A percentile compares a stretch with the other conserved stretches of the same genome.
Evolutionary conservation across 2,797 vertebrate genomes (phyloP).

Genomic region (Aphelocoma californica): DNA sequence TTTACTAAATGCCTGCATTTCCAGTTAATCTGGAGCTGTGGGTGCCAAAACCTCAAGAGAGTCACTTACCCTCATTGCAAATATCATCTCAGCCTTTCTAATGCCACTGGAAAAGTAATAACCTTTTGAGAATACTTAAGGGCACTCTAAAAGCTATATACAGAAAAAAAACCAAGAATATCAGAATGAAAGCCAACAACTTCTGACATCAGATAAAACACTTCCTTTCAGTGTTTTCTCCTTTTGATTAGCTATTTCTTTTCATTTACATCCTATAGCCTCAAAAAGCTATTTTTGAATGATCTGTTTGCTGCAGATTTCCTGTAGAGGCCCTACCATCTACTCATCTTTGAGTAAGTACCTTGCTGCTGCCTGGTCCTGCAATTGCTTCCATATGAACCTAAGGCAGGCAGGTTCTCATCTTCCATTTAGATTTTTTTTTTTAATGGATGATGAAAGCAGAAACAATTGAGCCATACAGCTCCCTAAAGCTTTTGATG

Average conservation of each 20-base stretch:
- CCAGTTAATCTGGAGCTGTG: slow-evolving; percentile 6
- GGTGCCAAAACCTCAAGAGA: slow-evolving; percentile 44
- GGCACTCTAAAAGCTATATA: not conserved
- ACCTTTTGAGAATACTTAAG: not conserved
- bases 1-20: slow-evolving; percentile 13
- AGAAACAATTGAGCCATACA: not conserved
- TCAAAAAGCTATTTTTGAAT: not conserved
- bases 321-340: not conserved
- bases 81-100: slow-evolving; percentile 5
- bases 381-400: not conserved
- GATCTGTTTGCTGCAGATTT: not conserved
- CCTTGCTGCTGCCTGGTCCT: not conserved
- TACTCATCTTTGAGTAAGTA: not conserved
- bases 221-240: not conserved
- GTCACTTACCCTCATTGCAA: slow-evolving; percentile 3
- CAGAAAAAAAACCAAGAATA: not conserved
- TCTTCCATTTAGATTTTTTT: not conserved
- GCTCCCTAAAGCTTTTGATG: not conserved
- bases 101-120: slow-evolving; percentile 11
- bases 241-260: not conserved
- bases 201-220: not conserved
- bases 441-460: not conserved
- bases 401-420: not conserved
- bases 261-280: not conserved
- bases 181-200: not conserved